Evolutionary conservation across 2,888 invertebrate genomes (phyloP), one percentile per base, ranked within the genome.

Genomic region (Hoplodrina blanda): DNA sequence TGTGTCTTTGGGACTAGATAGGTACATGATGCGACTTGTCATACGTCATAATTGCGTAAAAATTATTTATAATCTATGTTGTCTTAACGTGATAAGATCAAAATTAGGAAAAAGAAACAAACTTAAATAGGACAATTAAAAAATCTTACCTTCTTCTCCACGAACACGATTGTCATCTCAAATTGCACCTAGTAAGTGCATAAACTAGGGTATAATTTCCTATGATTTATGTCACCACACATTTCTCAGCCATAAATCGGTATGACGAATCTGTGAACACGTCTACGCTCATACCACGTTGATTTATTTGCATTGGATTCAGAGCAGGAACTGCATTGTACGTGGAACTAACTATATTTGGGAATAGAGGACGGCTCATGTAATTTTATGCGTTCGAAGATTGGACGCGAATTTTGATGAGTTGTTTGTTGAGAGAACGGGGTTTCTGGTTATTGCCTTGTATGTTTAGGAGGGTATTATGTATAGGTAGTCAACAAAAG

Each of bases 211-310:
- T 54, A 72, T 72, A 76, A 55, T 79, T 76, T 60, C 54, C 25
- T 68, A 44, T 79, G 78, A 84, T 84, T 78, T 72, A 84, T 63
- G 63, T 20, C 30, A 50, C 37, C 55, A 8, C 71, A 67, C 44
- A 60, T 64, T 69, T 70, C 74, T 72, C 65, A 59, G 30, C 54
- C 56, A 85, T 84, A 83, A 83, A 80, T 84, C 72, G 77, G 64
- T 65, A 75, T 82, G 83, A 86, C 78, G 77, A 83, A 84, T 80
- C 83, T 74, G 78, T 80, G 73, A 82, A 81, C 76, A 76, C 77
- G 71, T 80, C 78, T 76, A 52, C 60, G 52, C 25, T 70, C 62
- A 54, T 57, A 62, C 49, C 49, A 20, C 54, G 67, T 71, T 81
- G 82, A 78, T 78, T 69, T 79, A 82, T 82, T 69, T 79, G 61